These are phyloP conservation scores for Holcopasites calliopsidis DNA, from an alignment of 1,140 invertebrate genomes.

Conservation along the genomic window DNA sequence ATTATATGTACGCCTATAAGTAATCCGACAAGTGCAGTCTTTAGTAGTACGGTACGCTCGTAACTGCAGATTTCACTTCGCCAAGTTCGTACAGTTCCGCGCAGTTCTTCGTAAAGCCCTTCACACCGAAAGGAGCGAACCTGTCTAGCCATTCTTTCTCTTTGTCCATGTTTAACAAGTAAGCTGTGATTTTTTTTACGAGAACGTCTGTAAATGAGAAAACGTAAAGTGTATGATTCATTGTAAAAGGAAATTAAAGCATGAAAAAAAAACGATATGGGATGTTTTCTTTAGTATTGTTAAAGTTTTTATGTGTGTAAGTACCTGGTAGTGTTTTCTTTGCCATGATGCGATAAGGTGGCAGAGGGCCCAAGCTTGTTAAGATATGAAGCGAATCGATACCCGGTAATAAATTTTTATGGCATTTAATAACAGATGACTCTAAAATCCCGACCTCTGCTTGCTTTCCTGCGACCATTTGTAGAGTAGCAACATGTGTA, in stretches of 20 bases:
- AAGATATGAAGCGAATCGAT: slow-evolving; percentile 77
- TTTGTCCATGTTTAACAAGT: slow-evolving; percentile 71
- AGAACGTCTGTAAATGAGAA: slow-evolving; percentile 66
- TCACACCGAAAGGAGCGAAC: slow-evolving; percentile 59
- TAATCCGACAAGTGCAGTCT: slow-evolving; percentile 6
- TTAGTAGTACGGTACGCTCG: slow-evolving; percentile 78
- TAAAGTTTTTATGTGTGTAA: neutral
- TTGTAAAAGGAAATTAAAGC: neutral
- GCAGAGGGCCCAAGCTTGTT: slow-evolving; percentile 79
- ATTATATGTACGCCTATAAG: slow-evolving; percentile 8
- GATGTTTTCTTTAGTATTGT: neutral
- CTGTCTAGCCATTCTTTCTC: slow-evolving; percentile 64
- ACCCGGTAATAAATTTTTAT: slow-evolving; percentile 75
- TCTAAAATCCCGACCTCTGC: slow-evolving; percentile 81
- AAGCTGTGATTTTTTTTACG: slow-evolving; percentile 71
- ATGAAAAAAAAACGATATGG: slow-evolving; percentile 7
- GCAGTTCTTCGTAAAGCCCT: slow-evolving; percentile 69
- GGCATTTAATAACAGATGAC: slow-evolving; percentile 77
- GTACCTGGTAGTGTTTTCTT: slow-evolving; percentile 79
- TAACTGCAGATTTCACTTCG: slow-evolving; percentile 70
- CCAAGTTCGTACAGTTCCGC: slow-evolving; percentile 69
- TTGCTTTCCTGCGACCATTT: slow-evolving; percentile 80
- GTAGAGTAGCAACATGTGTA: slow-evolving; percentile 79
- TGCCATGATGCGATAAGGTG: slow-evolving; percentile 80
- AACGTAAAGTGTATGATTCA: neutral